phyloP scores from a whole-genome alignment of 2,797 vertebrate genomes.

The Cossypha niveicapilla region DNA sequence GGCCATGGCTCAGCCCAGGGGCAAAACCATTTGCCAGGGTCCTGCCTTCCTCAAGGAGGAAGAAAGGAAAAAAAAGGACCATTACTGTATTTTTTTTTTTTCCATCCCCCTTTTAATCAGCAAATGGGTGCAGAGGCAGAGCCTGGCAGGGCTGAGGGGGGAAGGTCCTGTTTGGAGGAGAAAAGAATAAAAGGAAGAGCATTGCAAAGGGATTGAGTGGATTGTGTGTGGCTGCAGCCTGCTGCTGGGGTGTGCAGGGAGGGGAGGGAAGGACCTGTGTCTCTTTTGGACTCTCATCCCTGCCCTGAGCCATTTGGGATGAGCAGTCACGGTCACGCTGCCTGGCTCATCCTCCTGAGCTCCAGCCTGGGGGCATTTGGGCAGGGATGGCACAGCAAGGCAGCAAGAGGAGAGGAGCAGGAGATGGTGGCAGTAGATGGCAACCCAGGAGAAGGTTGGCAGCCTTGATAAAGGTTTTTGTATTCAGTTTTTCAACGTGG shows the following conservation, averaged over 20 bases:
- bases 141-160: background rate
- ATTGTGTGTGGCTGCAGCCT: background rate
- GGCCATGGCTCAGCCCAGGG: conserved; percentile 40
- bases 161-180: background rate
- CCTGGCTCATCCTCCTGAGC: background rate
- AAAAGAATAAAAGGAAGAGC: background rate
- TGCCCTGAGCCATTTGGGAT: background rate
- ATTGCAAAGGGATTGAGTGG: background rate
- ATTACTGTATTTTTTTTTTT: background rate
- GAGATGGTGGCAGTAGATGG: background rate
- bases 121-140: background rate
- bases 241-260: background rate
- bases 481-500: rapidly evolving
- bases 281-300: background rate
- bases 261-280: background rate
- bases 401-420: background rate
- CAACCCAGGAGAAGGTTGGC: background rate
- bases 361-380: background rate
- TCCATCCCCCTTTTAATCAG: background rate
- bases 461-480: background rate
- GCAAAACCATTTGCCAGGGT: conserved; percentile 41
- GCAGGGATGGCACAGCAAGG: background rate
- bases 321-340: background rate
- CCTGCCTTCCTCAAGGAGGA: background rate
- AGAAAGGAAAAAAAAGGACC: background rate